These are phyloP conservation scores for Drosophila kanapiae DNA, from an alignment of 1,140 invertebrate genomes.

Conservation along the genomic window DNA sequence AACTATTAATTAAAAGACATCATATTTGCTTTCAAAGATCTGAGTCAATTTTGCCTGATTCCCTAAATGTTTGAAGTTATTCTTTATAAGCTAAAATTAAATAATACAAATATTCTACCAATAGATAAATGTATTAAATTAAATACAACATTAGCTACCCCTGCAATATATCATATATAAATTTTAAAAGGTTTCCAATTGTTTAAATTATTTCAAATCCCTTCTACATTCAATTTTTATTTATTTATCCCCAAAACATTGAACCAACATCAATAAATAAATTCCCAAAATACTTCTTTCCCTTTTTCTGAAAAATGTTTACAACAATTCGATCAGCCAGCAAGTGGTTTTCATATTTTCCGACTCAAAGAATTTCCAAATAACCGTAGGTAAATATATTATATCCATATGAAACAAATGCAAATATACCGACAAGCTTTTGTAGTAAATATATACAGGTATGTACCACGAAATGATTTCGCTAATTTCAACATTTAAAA, in stretches of 20 bases:
- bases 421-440: conserved; percentile 4
- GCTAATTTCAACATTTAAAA: conserved; percentile 36
- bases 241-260: neutral
- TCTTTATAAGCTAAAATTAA: neutral
- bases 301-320: neutral
- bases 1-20: neutral
- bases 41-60: too few relatives aligned
- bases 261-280: neutral
- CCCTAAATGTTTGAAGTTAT: too few relatives aligned
- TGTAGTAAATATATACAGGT: neutral
- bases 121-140: neutral
- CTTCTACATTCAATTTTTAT: neutral
- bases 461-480: neutral
- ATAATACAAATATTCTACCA: neutral
- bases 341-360: neutral
- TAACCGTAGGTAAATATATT: neutral
- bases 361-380: neutral
- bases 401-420: neutral
- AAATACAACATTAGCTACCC: neutral
- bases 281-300: neutral
- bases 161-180: neutral
- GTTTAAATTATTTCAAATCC: neutral
- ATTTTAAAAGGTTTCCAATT: too few relatives aligned
- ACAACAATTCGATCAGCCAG: neutral
- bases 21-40: neutral